Evolutionary conservation across 2,888 invertebrate species (phyloP).

Genomic region (Germaria angustata): DNA sequence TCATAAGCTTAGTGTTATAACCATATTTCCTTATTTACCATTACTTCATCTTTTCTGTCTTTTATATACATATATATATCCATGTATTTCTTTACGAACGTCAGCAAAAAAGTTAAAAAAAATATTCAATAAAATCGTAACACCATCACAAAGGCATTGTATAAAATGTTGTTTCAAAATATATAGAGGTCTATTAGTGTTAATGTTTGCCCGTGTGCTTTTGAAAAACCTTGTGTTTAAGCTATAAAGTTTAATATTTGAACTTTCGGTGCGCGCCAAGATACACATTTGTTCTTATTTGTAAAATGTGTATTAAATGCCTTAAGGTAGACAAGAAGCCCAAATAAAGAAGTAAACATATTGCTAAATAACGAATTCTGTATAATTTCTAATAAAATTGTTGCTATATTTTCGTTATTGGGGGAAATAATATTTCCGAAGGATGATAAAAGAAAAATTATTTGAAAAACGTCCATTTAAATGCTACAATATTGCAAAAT

Average conservation of each 20-base stretch:
- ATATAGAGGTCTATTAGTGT: background rate
- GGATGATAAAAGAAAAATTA: too few species aligned
- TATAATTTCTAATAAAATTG: background rate
- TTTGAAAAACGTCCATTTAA: too few species aligned
- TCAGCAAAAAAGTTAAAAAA: too few species aligned
- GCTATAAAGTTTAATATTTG: conserved; percentile 73
- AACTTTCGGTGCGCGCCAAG: conserved; percentile 39
- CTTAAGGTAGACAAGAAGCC: background rate
- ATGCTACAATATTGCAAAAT: too few species aligned
- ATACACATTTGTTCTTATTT: conserved; percentile 23
- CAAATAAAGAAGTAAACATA: background rate
- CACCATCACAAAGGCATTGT: too few species aligned
- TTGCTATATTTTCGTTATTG: too few species aligned
- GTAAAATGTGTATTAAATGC: background rate
- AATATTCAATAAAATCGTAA: too few species aligned
- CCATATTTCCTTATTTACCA: conserved; percentile 5
- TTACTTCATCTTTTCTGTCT: background rate
- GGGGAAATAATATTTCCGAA: too few species aligned
- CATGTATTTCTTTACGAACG: too few species aligned
- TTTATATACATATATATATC: background rate
- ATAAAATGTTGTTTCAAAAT: too few species aligned
- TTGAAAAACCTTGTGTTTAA: background rate
- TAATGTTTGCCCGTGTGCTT: background rate
- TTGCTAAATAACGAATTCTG: background rate
- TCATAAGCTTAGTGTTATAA: background rate